Percentiles rank a stretch among this genome's conserved stretches.
Conservation (phyloP, 2,888 invertebrate genomes). For the Orthosia gracilis region DNA sequence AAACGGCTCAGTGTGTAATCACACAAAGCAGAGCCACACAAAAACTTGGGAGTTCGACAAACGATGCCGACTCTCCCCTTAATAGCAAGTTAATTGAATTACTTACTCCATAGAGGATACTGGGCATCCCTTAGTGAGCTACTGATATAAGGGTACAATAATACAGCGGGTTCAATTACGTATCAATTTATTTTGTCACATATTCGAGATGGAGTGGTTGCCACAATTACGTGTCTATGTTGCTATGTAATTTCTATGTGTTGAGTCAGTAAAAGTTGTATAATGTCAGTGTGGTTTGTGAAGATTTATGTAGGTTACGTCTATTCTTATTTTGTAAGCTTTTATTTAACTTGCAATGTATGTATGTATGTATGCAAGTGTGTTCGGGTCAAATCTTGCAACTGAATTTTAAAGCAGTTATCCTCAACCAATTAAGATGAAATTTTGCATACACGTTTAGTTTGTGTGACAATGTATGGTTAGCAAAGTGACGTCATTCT, state of each 20-base stretch:
- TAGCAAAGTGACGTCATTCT: no score
- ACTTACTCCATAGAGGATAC: constrained; percentile 59
- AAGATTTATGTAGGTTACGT: no score
- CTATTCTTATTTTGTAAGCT: no score
- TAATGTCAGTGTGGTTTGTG: no score
- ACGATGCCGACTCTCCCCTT: constrained; percentile 64
- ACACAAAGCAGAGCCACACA: constrained; percentile 50
- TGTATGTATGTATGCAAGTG: no score
- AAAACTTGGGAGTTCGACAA: constrained; percentile 61
- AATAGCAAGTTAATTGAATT: constrained; percentile 70
- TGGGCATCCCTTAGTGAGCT: constrained; percentile 42
- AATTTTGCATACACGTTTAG: no score
- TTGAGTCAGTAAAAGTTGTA: no score
- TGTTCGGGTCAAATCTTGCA: no score
- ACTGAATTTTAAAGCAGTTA: no score
- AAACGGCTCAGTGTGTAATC: constrained; percentile 39
- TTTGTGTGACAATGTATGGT: no score
- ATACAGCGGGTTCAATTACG: constrained; percentile 40
- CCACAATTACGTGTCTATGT: neutral
- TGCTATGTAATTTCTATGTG: neutral
- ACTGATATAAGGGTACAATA: constrained; percentile 48
- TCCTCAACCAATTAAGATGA: no score
- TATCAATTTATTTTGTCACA: constrained; percentile 48
- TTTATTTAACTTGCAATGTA: no score
- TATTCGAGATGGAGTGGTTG: constrained; percentile 7